Evolutionary conservation across 2,113 vertebrate species (phyloP).

Genomic region (Nicator chloris): DNA sequence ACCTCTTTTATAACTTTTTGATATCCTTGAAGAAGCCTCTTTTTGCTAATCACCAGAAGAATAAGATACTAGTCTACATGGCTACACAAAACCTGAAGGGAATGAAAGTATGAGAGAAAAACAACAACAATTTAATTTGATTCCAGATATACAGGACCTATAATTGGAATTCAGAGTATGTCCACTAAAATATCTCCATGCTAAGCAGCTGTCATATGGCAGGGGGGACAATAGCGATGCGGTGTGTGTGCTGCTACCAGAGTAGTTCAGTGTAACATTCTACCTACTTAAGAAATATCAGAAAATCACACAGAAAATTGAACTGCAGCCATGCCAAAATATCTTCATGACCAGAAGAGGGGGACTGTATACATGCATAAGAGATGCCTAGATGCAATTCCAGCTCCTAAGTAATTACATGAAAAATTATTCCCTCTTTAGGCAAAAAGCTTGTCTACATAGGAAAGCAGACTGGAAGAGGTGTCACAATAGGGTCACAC

Average conservation of each 20-base stretch:
- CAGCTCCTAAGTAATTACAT: not conserved
- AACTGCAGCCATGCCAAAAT: not conserved
- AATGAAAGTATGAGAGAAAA: not conserved
- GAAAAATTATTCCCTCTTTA: not conserved
- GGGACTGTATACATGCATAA: not conserved
- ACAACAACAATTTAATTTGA: not conserved
- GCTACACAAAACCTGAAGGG: not conserved
- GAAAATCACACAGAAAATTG: not conserved
- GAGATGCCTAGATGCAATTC: not conserved
- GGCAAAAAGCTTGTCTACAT: not conserved
- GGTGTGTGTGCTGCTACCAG: not conserved
- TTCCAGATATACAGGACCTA: not conserved
- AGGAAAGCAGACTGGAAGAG: not conserved
- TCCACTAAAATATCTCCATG: not conserved
- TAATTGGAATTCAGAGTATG: not conserved
- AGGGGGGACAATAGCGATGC: accelerated
- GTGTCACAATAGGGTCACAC: not conserved
- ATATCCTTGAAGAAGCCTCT: not conserved
- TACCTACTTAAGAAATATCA: not conserved
- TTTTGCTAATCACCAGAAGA: not conserved
- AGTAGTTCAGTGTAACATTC: not conserved
- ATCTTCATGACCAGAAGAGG: not conserved
- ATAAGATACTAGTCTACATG: not conserved
- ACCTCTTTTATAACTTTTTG: not conserved
- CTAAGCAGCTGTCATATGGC: not conserved